Evolutionary conservation across 2,797 vertebrate species (phyloP).

Genomic region (Hafferia zeledoni): DNA sequence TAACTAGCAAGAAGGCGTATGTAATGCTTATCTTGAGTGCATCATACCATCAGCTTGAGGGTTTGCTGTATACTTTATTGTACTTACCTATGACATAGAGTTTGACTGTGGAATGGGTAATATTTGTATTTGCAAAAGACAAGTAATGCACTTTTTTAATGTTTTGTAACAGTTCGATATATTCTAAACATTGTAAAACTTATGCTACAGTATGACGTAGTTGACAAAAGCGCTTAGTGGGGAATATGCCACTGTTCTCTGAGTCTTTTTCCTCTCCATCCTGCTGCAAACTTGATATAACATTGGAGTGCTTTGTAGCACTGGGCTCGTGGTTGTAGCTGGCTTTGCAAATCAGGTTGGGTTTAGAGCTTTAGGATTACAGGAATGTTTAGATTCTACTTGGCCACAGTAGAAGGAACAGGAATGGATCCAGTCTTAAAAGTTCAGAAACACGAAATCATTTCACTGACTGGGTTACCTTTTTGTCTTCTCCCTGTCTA

Average conservation of each 20-base stretch:
- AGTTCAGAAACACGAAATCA: neutral
- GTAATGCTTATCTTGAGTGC: neutral
- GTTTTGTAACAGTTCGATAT: neutral
- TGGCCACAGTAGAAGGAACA: neutral
- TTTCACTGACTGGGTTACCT: neutral
- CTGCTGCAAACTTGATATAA: neutral
- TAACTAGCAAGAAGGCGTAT: neutral
- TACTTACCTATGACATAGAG: neutral
- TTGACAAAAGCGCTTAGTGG: neutral
- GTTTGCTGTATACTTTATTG: neutral
- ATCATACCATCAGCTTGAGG: neutral
- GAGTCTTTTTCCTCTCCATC: accelerated
- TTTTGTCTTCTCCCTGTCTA: neutral
- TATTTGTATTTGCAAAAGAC: neutral
- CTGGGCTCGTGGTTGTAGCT: neutral
- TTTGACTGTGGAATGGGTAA: neutral
- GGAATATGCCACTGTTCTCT: neutral
- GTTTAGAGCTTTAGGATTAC: neutral
- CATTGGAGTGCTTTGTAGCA: neutral
- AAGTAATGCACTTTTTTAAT: neutral
- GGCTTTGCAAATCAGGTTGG: neutral
- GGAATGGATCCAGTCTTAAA: neutral
- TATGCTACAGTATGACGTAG: neutral
- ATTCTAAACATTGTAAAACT: neutral
- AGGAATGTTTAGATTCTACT: neutral